Percentiles rank a stretch among this genome's conserved stretches.
phyloP scores from a whole-genome alignment of 2,888 invertebrate genomes.

The Drosophila cracens region DNA sequence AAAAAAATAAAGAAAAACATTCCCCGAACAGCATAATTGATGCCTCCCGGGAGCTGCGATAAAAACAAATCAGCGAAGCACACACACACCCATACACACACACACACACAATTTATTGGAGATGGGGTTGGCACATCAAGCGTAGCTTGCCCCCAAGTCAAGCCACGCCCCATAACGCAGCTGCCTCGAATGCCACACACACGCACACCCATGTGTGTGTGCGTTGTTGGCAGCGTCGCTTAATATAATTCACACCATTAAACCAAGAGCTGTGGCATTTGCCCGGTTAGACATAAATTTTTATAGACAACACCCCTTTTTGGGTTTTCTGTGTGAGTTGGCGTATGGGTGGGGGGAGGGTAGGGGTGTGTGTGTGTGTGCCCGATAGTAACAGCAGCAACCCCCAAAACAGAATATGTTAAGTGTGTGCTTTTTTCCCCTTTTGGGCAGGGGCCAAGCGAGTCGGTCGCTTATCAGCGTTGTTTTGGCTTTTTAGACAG shows the following conservation, averaged over 20 bases:
- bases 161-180: conserved; percentile 46
- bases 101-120: conserved; percentile 40
- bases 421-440: conserved; percentile 49
- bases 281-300: conserved; percentile 76
- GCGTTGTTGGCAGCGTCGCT: conserved; percentile 51
- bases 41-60: conserved; percentile 79
- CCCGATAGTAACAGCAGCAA: conserved; percentile 19
- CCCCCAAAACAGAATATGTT: conserved; percentile 64
- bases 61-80: conserved; percentile 75
- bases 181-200: conserved; percentile 47
- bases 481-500: conserved; percentile 64
- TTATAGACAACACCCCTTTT: conserved; percentile 75
- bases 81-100: conserved; percentile 28
- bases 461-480: conserved; percentile 68
- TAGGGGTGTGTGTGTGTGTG: background rate
- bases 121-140: conserved; percentile 33
- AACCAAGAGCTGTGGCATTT: conserved; percentile 77
- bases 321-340: background rate
- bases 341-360: background rate
- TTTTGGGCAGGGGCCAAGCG: conserved; percentile 52
- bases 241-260: conserved; percentile 81
- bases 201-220: conserved; percentile 12
- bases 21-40: conserved; percentile 70
- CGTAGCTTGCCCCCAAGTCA: conserved; percentile 16
- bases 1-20: background rate